Evolutionary conservation across 2,113 vertebrate genomes (phyloP), one percentile per base, ranked within the genome.

Genomic region (Coturnix japonica): DNA sequence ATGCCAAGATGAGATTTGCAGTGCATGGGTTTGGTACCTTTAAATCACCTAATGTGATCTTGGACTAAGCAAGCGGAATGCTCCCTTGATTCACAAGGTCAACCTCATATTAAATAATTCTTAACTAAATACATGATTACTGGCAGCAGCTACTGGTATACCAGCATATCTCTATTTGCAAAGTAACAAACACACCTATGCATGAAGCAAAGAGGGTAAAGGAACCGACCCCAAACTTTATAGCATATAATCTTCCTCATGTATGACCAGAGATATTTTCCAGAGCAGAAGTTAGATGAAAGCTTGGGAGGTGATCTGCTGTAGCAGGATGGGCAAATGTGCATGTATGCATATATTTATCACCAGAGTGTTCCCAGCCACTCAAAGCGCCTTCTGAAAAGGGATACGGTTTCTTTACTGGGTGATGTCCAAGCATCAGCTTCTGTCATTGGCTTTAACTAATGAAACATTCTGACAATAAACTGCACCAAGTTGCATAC

Each of bases 371-470:
- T 49, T 91, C 83, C 83, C 92, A 91, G 77, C 79, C 85, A 91
- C 90, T 94, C 85, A 11, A 76, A 70, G 74, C 0, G 49, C 92
- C 89, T 95, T 95, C 89, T 93, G 94, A 54, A 95, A 75, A 66
- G 87, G 85, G 89, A 95, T 95, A 80, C 8, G 21, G 47, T 96
- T 96, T 95, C 95, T 85, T 77, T 59, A 95, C 94, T 95, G 94
- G 93, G 94, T 70, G 59, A 82, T 85, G 90, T 85, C 94, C 94
- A 96, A 87, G 82, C 95, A 95, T 46, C 94, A 89, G 0, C 79
- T 76, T 49, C 87, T 95, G 89, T 83, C 0, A 0, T 51, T 82
- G 78, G 37, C 59, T 82, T 92, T 73, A 92, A 92, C 46, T 70
- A 63, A 85, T 51, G 78, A 91, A 94, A 63, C 30, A 22, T 53